Percentiles rank a stretch among this genome's conserved stretches.
These are phyloP conservation scores for Leuciscus waleckii DNA, from an alignment of 2,797 vertebrate genomes.

Conservation along the genomic window DNA sequence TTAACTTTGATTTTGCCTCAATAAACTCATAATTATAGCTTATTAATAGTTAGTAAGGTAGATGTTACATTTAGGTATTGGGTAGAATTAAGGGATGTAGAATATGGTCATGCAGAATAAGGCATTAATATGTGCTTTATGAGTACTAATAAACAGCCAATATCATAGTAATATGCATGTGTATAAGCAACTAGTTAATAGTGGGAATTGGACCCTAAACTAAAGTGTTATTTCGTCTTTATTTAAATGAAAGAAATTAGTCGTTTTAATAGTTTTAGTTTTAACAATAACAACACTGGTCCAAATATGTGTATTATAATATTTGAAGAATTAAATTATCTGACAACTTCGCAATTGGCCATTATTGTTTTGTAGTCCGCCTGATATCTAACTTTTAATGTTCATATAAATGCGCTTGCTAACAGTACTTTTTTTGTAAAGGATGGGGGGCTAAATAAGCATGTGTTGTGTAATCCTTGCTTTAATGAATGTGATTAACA, in stretches of 20 bases:
- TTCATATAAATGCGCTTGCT: neutral
- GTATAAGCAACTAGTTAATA: too few species aligned
- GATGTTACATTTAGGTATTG: too few species aligned
- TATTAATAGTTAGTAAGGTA: too few species aligned
- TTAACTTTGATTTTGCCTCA: too few species aligned
- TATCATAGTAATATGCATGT: too few species aligned
- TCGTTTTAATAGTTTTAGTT: neutral
- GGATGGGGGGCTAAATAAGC: neutral
- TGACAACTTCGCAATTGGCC: neutral
- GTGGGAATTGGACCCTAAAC: too few species aligned
- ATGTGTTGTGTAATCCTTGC: neutral
- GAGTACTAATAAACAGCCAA: too few species aligned
- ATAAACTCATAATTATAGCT: too few species aligned
- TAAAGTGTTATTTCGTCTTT: neutral
- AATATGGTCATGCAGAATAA: too few species aligned
- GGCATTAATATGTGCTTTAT: too few species aligned
- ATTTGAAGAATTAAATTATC: neutral
- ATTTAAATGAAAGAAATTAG: neutral
- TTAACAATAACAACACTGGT: too few species aligned
- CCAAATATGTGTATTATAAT: neutral
- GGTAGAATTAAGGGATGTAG: too few species aligned
- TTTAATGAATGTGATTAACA: slow-evolving; percentile 54
- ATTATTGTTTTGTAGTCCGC: neutral
- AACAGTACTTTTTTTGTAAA: neutral
- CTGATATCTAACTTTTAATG: neutral